phyloP scores from a whole-genome alignment of 2,888 invertebrate genomes.

The Amaurobius ferox region DNA sequence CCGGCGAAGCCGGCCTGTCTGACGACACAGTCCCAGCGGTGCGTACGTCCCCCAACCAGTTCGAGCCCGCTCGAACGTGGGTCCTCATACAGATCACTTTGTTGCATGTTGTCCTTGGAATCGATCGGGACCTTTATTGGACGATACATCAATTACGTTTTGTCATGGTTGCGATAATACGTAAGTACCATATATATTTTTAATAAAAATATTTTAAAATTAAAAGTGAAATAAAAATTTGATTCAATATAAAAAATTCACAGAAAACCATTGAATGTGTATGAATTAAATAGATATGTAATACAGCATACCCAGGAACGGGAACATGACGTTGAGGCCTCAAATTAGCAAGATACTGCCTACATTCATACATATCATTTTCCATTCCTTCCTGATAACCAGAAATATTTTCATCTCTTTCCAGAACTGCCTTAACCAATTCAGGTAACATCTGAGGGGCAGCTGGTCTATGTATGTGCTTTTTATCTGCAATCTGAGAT shows the following conservation, averaged over 20 bases:
- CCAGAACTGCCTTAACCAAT: constrained; percentile 66
- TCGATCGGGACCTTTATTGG: too few species aligned
- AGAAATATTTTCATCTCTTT: constrained; percentile 57
- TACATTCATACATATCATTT: constrained; percentile 73
- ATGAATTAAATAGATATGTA: neutral
- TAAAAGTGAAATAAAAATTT: too few species aligned
- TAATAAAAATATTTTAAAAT: too few species aligned
- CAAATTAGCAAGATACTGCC: constrained; percentile 71
- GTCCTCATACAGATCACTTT: too few species aligned
- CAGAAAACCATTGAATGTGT: neutral
- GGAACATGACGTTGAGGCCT: constrained; percentile 71
- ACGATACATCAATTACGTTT: too few species aligned
- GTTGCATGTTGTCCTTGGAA: too few species aligned
- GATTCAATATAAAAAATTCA: neutral
- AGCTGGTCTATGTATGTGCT: constrained; percentile 19
- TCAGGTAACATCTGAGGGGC: constrained; percentile 54
- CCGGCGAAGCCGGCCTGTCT: too few species aligned
- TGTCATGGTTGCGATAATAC: too few species aligned
- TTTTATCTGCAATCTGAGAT: constrained; percentile 25
- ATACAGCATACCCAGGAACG: constrained; percentile 66
- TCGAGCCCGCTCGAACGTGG: too few species aligned
- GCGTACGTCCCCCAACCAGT: too few species aligned
- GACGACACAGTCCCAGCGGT: too few species aligned
- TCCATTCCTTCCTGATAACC: constrained; percentile 67
- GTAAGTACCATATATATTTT: too few species aligned